These are phyloP conservation scores for Peribatodes rhomboidaria DNA, from an alignment of 2,888 invertebrate genomes.

Conservation along the genomic window DNA sequence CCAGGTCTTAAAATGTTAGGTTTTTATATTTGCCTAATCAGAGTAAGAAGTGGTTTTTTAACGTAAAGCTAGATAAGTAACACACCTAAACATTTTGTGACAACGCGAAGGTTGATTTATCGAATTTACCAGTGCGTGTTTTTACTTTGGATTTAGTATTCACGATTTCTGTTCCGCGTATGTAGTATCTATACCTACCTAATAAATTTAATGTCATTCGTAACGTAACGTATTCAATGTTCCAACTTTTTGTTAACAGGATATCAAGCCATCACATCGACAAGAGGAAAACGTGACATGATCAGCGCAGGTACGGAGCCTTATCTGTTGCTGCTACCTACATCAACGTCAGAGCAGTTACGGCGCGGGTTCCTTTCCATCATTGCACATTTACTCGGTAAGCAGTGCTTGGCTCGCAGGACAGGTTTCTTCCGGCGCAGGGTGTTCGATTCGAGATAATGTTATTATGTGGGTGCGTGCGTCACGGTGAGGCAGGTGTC, in stretches of 20 bases:
- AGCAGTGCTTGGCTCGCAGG: conserved; percentile 8
- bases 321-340: conserved; percentile 31
- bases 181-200: too few relatives aligned
- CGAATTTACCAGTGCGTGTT: too few relatives aligned
- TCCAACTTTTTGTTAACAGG: conserved; percentile 23
- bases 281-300: conserved; percentile 19
- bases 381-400: conserved; percentile 27
- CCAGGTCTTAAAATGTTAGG: too few relatives aligned
- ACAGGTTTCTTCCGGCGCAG: conserved; percentile 27
- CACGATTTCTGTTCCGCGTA: too few relatives aligned
- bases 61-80: too few relatives aligned
- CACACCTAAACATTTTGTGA: too few relatives aligned
- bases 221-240: conserved; percentile 5
- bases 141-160: too few relatives aligned
- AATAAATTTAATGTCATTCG: too few relatives aligned
- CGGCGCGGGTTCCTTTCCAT: conserved; percentile 15
- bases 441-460: conserved; percentile 38
- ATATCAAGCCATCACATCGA: conserved; percentile 26
- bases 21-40: too few relatives aligned
- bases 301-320: conserved; percentile 15
- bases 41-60: too few relatives aligned
- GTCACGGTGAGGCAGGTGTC: conserved; percentile 75
- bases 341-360: conserved; percentile 33
- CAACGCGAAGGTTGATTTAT: too few relatives aligned
- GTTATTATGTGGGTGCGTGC: conserved; percentile 62